Evolutionary conservation across 2,113 vertebrate genomes (phyloP), one percentile per base, ranked within the genome.

Genomic region (Melospiza melodia): DNA sequence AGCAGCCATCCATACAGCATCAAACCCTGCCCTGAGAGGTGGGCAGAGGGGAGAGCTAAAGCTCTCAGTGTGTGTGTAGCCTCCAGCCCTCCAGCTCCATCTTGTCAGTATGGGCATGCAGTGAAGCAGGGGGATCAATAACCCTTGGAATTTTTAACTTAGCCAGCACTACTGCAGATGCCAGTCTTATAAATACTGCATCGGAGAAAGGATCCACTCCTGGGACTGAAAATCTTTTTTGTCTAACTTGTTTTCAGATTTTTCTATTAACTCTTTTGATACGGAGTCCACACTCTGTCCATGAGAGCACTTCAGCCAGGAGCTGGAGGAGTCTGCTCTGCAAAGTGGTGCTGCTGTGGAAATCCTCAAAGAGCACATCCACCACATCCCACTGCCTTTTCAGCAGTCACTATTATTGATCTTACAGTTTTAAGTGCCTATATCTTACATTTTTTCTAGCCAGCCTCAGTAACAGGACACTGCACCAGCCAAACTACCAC

Each of bases 41-140:
- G 33, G 54, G 51, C 35, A 69, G 57, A 44, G 35, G 37, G 43
- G 75, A 86, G 48, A 84, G 18, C 61, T 37, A 65, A 81, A 93
- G 16, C 52, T 80, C 62, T 71, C 57, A 6, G 12, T 35, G 37
- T 0, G 1, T 1, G 0, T 7, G 0, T 21, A 49, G n/a, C 71
- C 67, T 74, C 65, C 57, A 71, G 37, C 57, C 59, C 68, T 86
- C 69, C 37, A 65, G 57, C 75, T 88, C 74, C 6, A 6, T 51
- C 72, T 58, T 75, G 61, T 78, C n/a, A 1, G 57, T 30, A 44
- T 0, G 8, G 61, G 37, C 63, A n/a, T 33, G 31, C 57, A 80
- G 75, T 6, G 83, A 95, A 88, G 88, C 88, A 77, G 68, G 65
- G 85, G 65, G 76, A 97, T 97, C 92, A 93, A 93, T 96, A 97